Evolutionary conservation across 2,113 vertebrate genomes (phyloP).

Genomic region (Octodon degus): DNA sequence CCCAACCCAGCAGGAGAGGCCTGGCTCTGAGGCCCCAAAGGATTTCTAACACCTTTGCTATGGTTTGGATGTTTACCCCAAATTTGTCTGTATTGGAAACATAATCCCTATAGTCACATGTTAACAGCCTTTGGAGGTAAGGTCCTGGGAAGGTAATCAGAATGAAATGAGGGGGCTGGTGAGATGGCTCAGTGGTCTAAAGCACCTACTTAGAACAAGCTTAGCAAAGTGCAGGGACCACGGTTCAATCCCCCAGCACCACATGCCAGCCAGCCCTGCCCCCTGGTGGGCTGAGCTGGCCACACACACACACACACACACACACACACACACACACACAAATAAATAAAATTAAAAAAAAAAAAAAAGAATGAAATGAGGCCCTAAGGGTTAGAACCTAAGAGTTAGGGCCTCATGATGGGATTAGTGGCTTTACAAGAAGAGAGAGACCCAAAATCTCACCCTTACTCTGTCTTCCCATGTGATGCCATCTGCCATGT

Average conservation of each 20-base stretch:
- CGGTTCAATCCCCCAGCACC: too few species aligned
- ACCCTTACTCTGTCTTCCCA: neutral
- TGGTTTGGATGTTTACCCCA: neutral
- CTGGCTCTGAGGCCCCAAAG: neutral
- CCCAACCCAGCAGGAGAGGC: neutral
- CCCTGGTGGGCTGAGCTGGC: too few species aligned
- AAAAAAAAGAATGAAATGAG: neutral
- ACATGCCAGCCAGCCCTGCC: too few species aligned
- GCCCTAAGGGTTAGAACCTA: neutral
- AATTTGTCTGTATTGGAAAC: neutral
- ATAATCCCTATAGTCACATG: neutral
- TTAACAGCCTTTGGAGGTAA: neutral
- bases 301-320: too few species aligned
- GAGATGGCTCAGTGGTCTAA: too few species aligned
- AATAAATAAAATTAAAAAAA: too few species aligned
- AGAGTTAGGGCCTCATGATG: neutral
- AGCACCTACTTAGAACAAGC: too few species aligned
- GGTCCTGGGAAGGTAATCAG: neutral
- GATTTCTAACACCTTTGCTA: neutral
- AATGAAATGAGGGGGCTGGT: neutral
- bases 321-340: too few species aligned
- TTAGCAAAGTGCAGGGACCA: too few species aligned
- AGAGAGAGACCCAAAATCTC: neutral
- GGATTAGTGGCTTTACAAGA: neutral
- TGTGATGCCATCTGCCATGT: neutral